phyloP scores from a whole-genome alignment of 2,888 invertebrate species.

The Conchocele bisecta region DNA sequence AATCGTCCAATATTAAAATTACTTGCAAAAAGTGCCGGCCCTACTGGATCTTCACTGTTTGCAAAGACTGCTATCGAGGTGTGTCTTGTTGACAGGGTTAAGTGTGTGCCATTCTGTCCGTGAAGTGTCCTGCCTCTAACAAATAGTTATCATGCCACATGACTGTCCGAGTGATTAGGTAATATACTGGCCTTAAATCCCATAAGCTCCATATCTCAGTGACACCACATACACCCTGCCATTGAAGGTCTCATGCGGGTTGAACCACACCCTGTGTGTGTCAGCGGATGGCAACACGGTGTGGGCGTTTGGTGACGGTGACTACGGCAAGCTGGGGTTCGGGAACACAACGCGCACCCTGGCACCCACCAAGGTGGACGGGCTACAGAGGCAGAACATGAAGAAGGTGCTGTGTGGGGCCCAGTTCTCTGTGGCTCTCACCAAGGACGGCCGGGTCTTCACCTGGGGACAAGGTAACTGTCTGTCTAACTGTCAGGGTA shows the following conservation, averaged over 20 bases:
- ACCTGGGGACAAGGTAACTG: conserved; percentile 85
- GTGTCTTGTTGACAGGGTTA: neutral
- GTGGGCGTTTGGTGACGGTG: conserved; percentile 88
- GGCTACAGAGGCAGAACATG: conserved; percentile 85
- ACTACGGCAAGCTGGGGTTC: conserved; percentile 86
- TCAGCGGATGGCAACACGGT: conserved; percentile 85
- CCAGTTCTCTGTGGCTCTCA: conserved; percentile 87
- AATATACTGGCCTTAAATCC: too few species aligned
- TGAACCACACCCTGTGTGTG: conserved; percentile 87
- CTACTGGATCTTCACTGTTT: too few species aligned
- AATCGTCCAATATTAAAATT: too few species aligned
- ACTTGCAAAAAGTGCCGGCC: too few species aligned
- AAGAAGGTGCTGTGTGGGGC: conserved; percentile 87
- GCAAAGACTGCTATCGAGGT: neutral
- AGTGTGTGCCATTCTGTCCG: too few species aligned
- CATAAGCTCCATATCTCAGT: too few species aligned
- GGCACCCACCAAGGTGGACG: conserved; percentile 84
- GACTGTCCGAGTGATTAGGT: too few species aligned
- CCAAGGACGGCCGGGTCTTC: conserved; percentile 85
- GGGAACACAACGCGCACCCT: conserved; percentile 80
- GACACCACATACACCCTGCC: too few species aligned
- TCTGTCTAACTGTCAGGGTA: too few species aligned
- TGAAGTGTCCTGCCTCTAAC: too few species aligned
- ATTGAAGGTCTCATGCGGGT: conserved; percentile 86
- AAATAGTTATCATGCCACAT: too few species aligned